A percentile compares a stretch with the other conserved stretches of the same genome.
Evolutionary conservation across 2,797 vertebrate genomes (phyloP).

Genomic region (Brachyrhaphis roseni): DNA sequence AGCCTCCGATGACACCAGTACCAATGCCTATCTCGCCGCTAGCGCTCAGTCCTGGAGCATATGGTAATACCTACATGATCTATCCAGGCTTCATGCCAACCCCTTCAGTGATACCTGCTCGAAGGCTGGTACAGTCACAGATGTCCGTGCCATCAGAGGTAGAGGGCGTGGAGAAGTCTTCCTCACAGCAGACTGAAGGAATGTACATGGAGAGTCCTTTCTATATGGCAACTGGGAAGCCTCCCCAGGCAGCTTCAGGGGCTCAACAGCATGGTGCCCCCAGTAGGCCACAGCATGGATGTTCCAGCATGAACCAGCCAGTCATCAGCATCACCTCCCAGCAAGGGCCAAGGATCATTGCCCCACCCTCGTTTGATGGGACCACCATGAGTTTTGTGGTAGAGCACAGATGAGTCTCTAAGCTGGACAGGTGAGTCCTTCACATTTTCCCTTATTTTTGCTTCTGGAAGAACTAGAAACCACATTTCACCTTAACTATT

Average conservation of each 20-base stretch:
- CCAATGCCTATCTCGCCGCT: conserved; percentile 81
- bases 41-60: conserved; percentile 86
- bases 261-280: conserved; percentile 51
- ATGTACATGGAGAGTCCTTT: conserved; percentile 87
- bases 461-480: neutral
- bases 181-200: conserved; percentile 67
- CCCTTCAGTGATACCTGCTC: conserved; percentile 79
- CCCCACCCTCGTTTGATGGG: conserved; percentile 93
- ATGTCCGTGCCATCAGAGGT: conserved; percentile 67
- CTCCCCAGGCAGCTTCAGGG: conserved; percentile 42
- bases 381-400: conserved; percentile 99
- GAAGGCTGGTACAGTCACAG: conserved; percentile 70
- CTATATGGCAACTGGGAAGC: conserved; percentile 87
- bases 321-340: conserved; percentile 93
- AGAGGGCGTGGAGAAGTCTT: conserved; percentile 57
- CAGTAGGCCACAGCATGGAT: conserved; percentile 54
- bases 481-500: neutral
- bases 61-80: conserved; percentile 91
- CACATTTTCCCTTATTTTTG: neutral
- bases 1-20: conserved; percentile 73
- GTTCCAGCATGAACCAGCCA: conserved; percentile 81
- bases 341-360: conserved; percentile 90
- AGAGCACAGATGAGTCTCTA: conserved; percentile 87
- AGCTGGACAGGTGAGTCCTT: conserved; percentile 56
- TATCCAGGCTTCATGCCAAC: conserved; percentile 86